phyloP scores from a whole-genome alignment of 1,140 invertebrate genomes.

The Trichonephila clavata region DNA sequence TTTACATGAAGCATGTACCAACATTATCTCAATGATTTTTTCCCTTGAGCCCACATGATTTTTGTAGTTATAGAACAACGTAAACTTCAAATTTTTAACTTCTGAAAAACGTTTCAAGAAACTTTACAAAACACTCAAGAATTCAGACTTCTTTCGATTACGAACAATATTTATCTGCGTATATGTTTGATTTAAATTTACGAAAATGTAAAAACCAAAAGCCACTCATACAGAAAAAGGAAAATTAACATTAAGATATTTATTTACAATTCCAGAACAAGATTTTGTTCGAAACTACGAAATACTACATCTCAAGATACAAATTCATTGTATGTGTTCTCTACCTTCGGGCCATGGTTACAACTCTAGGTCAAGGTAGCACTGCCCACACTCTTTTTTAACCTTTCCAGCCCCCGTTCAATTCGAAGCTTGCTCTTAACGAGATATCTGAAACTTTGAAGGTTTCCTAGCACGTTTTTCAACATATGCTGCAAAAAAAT shows the following conservation, averaged over 20 bases:
- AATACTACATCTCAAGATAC: neutral
- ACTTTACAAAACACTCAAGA: no score
- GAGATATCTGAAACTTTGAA: neutral
- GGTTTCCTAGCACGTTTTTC: no score
- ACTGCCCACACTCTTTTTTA: constrained; percentile 21
- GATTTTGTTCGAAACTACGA: neutral
- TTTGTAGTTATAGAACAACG: no score
- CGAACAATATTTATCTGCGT: no score
- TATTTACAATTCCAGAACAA: neutral
- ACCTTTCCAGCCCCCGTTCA: constrained; percentile 19
- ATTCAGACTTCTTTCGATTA: no score
- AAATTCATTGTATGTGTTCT: neutral
- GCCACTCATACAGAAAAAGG: neutral
- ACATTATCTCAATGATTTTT: no score
- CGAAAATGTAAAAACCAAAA: no score
- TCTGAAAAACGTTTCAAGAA: no score
- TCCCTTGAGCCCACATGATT: no score
- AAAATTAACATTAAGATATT: neutral
- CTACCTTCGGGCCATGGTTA: neutral
- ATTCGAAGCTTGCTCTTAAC: neutral
- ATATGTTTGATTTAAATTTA: no score
- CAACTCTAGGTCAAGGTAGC: constrained; percentile 28
- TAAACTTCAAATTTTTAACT: no score
- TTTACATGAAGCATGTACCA: neutral
- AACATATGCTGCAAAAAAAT: no score